phyloP scores from a whole-genome alignment of 2,113 vertebrate species.

The Eleginops maclovinus region DNA sequence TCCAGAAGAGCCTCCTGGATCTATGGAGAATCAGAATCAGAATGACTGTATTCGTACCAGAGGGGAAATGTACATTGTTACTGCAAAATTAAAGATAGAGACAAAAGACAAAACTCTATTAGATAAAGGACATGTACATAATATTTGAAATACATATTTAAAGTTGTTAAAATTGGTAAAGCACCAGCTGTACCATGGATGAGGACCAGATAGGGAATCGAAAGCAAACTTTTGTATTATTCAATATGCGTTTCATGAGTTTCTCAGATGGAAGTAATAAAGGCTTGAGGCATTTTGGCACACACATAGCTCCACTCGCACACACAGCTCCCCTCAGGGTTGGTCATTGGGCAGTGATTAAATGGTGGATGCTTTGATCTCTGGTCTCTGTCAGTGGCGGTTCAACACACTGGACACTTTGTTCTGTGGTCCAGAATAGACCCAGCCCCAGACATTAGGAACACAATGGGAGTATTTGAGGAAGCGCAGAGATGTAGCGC shows the following conservation, averaged over 20 bases:
- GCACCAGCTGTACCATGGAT: background rate
- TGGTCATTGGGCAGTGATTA: slow-evolving; percentile 35
- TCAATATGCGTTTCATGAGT: background rate
- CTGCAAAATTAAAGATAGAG: too few relatives aligned
- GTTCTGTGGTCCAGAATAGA: slow-evolving; percentile 38
- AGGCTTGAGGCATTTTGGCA: slow-evolving; percentile 16
- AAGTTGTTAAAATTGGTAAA: background rate
- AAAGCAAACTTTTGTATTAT: too few relatives aligned
- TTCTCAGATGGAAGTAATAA: slow-evolving; percentile 11
- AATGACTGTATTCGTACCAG: too few relatives aligned
- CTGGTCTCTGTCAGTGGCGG: slow-evolving; percentile 27
- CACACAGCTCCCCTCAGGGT: slow-evolving; percentile 16
- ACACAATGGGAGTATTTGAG: slow-evolving; percentile 13
- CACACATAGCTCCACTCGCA: background rate
- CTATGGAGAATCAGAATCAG: background rate
- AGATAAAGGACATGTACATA: too few relatives aligned
- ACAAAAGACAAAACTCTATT: too few relatives aligned
- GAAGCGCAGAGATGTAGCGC: background rate
- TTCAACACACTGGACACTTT: slow-evolving; percentile 57
- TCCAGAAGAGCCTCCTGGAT: slow-evolving; percentile 30
- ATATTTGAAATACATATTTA: too few relatives aligned
- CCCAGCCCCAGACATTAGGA: slow-evolving; percentile 7
- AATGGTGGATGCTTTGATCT: slow-evolving; percentile 53
- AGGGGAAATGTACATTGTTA: too few relatives aligned
- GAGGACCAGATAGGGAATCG: background rate